Percentiles rank a stretch among this genome's conserved stretches.
Evolutionary conservation across 2,797 vertebrate genomes (phyloP).

Genomic region (Synanceia verrucosa): DNA sequence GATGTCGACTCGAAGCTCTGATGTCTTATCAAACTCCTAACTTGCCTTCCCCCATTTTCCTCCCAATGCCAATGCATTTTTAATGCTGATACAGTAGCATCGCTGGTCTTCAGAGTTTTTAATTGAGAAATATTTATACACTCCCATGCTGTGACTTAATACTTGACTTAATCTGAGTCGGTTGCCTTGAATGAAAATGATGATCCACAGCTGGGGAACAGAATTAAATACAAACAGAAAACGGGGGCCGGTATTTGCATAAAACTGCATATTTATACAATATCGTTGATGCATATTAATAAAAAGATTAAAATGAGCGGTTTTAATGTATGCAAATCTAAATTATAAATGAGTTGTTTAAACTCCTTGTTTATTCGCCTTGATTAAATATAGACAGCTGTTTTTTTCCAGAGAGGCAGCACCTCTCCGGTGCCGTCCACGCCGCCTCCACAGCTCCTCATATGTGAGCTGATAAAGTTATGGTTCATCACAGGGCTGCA

Average conservation of each 20-base stretch:
- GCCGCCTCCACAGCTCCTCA: conserved; percentile 49
- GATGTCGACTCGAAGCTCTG: conserved; percentile 74
- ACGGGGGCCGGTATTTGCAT: conserved; percentile 83
- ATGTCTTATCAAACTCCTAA: conserved; percentile 75
- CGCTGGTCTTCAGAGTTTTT: conserved; percentile 77
- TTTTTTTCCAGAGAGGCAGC: conserved; percentile 75
- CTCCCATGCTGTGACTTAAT: conserved; percentile 82
- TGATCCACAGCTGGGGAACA: conserved; percentile 83
- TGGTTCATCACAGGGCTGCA: conserved; percentile 50
- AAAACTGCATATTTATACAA: conserved; percentile 88
- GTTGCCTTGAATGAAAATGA: conserved; percentile 82
- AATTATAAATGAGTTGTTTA: conserved; percentile 90
- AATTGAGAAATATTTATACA: conserved; percentile 83
- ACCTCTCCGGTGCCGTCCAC: conserved; percentile 47
- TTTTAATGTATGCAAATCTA: conserved; percentile 89
- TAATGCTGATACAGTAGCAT: conserved; percentile 78
- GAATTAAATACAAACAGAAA: conserved; percentile 87
- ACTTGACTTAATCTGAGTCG: conserved; percentile 81
- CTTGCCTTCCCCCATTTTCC: conserved; percentile 58
- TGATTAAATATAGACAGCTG: conserved; percentile 90
- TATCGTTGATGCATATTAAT: conserved; percentile 87
- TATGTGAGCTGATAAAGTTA: conserved; percentile 29
- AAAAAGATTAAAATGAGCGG: conserved; percentile 86
- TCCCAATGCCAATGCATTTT: conserved; percentile 78
- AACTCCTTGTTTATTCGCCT: conserved; percentile 87